A percentile compares a stretch with the other conserved stretches of the same genome.
phyloP scores from a whole-genome alignment of 2,113 vertebrate species.

The Oriolus oriolus region DNA sequence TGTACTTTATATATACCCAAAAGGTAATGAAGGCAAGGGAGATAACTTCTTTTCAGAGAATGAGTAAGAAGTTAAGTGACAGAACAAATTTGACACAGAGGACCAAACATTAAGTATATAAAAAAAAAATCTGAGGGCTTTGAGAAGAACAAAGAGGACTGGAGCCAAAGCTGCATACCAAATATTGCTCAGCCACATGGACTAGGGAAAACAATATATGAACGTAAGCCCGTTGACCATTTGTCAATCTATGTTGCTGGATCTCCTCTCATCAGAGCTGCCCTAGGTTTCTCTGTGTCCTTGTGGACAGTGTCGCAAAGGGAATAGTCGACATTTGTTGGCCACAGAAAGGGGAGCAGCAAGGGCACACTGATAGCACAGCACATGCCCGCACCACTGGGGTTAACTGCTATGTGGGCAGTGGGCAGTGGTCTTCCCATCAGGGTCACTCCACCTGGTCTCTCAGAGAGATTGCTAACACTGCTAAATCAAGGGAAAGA shows the following conservation, averaged over 20 bases:
- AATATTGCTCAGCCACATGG: not conserved
- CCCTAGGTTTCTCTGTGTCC: not conserved
- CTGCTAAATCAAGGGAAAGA: not conserved
- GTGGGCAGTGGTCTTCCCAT: not conserved
- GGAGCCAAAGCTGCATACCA: not conserved
- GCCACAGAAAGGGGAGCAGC: not conserved
- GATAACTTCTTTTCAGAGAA: not conserved
- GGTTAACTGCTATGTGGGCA: not conserved
- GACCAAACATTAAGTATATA: not conserved
- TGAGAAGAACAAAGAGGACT: not conserved
- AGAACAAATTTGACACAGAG: not conserved
- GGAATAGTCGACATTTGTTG: not conserved
- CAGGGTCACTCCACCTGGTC: not conserved
- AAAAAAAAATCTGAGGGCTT: not conserved
- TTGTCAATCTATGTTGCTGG: not conserved
- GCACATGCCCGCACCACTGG: fast-evolving
- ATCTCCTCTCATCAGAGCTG: not conserved
- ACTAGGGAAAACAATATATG: not conserved
- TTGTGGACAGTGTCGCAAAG: not conserved
- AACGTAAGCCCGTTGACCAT: not conserved
- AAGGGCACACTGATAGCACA: not conserved
- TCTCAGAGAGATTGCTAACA: not conserved
- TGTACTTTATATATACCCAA: not conserved
- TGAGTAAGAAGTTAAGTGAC: not conserved
- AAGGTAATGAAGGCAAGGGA: not conserved